These are phyloP conservation scores for Sicus ferrugineus DNA, from an alignment of 2,888 invertebrate species.

Conservation along the genomic window DNA sequence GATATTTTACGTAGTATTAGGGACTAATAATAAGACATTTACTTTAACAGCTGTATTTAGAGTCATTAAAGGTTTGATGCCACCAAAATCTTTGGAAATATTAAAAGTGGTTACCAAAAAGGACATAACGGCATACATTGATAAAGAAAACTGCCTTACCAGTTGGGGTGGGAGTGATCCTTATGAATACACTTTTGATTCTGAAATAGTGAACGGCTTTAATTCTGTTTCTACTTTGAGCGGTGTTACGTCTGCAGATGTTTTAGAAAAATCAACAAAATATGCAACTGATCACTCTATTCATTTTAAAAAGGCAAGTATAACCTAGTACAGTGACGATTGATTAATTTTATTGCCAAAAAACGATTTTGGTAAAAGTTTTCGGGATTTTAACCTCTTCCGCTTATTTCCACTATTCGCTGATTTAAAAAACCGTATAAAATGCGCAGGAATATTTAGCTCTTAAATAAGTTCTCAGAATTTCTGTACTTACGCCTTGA, in stretches of 20 bases:
- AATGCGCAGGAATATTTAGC: no score
- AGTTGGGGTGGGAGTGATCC: slow-evolving; percentile 84
- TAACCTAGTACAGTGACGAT: no score
- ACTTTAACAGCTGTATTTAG: slow-evolving; percentile 81
- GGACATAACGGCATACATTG: slow-evolving; percentile 76
- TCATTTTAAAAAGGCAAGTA: slow-evolving; percentile 53
- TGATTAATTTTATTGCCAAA: no score
- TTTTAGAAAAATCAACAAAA: background rate
- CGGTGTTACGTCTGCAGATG: background rate
- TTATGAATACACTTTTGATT: slow-evolving; percentile 76
- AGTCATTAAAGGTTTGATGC: slow-evolving; percentile 85
- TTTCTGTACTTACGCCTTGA: no score
- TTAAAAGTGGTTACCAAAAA: slow-evolving; percentile 85
- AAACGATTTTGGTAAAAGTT: no score
- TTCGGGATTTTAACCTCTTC: no score
- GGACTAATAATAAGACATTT: slow-evolving; percentile 38
- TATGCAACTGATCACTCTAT: slow-evolving; percentile 19
- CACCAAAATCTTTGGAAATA: slow-evolving; percentile 86
- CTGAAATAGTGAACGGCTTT: slow-evolving; percentile 61
- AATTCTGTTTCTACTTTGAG: slow-evolving; percentile 1
- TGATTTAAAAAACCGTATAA: no score
- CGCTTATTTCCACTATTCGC: no score
- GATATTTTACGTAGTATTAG: background rate
- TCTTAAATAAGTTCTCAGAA: no score
- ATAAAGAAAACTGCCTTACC: slow-evolving; percentile 76